Conservation (phyloP, 2,888 invertebrate species). For the Hartigia nigra region DNA sequence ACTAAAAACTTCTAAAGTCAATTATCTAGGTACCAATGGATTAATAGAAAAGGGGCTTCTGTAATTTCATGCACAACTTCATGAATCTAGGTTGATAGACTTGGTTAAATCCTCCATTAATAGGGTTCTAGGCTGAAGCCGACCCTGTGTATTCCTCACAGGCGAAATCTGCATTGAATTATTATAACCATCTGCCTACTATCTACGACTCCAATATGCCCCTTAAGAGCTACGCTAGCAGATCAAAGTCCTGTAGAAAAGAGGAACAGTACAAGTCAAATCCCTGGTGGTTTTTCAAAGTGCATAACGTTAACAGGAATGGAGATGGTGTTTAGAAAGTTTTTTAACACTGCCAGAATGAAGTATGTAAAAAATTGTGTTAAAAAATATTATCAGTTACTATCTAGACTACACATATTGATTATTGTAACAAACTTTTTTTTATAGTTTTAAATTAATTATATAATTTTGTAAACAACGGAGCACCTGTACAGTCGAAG, state of each 20-base stretch:
- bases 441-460: background rate
- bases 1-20: background rate
- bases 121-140: background rate
- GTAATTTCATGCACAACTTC: background rate
- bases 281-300: conserved; percentile 21
- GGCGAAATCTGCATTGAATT: conserved; percentile 33
- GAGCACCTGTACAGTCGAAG: background rate
- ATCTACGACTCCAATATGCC: conserved; percentile 28
- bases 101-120: background rate
- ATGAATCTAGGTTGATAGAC: background rate
- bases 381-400: background rate
- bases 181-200: conserved; percentile 41
- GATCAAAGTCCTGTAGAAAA: conserved; percentile 37
- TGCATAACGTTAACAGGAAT: background rate
- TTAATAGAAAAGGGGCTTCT: background rate
- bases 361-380: background rate
- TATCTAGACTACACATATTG: background rate
- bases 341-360: background rate
- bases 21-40: background rate
- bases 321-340: background rate
- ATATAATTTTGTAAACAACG: background rate
- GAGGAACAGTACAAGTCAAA: conserved; percentile 32
- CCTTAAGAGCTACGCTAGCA: conserved; percentile 31
- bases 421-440: background rate
- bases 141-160: conserved; percentile 4